phyloP scores from a whole-genome alignment of 2,113 vertebrate species.

The Albula goreensis region DNA sequence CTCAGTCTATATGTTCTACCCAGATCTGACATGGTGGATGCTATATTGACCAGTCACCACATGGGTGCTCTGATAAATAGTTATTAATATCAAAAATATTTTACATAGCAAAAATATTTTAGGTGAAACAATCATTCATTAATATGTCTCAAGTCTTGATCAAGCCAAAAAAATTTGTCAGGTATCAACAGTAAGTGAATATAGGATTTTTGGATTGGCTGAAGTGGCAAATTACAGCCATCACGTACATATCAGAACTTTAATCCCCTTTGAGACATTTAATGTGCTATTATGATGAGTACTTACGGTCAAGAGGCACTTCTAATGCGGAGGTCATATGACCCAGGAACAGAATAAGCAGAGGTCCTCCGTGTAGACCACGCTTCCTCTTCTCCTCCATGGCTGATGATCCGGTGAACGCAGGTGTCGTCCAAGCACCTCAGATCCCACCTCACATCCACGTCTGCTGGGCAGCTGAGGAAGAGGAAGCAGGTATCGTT shows the following conservation, averaged over 20 bases:
- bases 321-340: constrained; percentile 83
- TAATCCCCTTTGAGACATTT: neutral
- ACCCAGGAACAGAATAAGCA: constrained; percentile 78
- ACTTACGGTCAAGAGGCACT: constrained; percentile 96
- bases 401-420: neutral
- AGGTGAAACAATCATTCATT: neutral
- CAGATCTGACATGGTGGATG: neutral
- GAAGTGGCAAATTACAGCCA: no score
- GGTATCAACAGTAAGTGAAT: no score
- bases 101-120: no score
- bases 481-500: neutral
- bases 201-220: no score
- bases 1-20: neutral
- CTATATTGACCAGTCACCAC: neutral
- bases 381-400: constrained; percentile 74
- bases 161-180: neutral
- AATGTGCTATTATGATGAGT: constrained; percentile 17
- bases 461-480: neutral
- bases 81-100: no score
- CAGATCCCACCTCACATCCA: neutral
- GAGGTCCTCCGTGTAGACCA: constrained; percentile 58
- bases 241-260: no score
- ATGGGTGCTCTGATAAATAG: no score
- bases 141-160: neutral
- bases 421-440: constrained; percentile 1